Percentiles rank a stretch among this genome's conserved stretches.
phyloP scores from a whole-genome alignment of 2,113 vertebrate genomes.

The Peucedramus taeniatus region DNA sequence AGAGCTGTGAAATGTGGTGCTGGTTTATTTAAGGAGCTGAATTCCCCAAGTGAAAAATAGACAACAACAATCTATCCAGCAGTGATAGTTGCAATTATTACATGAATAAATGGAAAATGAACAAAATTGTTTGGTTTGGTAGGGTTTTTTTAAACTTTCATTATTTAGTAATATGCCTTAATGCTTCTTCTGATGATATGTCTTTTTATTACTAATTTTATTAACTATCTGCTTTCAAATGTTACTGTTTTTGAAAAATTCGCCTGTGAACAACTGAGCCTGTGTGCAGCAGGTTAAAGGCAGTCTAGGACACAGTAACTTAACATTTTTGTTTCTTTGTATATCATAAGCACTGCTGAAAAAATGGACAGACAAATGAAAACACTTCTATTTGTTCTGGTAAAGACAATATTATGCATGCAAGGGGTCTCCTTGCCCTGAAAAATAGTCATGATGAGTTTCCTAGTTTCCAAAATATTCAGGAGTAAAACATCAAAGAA shows the following conservation, averaged over 20 bases:
- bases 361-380: neutral
- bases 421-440: neutral
- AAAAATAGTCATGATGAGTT: neutral
- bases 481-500: neutral
- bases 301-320: neutral
- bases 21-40: neutral
- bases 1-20: neutral
- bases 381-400: neutral
- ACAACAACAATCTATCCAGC: neutral
- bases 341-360: neutral
- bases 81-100: neutral
- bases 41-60: neutral
- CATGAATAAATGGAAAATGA: neutral
- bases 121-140: neutral
- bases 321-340: neutral
- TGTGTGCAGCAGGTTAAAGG: neutral
- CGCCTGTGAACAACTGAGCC: neutral
- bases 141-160: neutral
- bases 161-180: constrained; percentile 8
- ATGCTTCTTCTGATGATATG: constrained; percentile 7
- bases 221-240: neutral
- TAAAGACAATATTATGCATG: neutral
- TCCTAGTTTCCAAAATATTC: neutral
- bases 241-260: neutral
- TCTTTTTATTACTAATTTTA: neutral